Percentiles rank a stretch among this genome's conserved stretches.
Evolutionary conservation across 2,888 invertebrate species (phyloP).

Genomic region (Stenolophus ochropezus): DNA sequence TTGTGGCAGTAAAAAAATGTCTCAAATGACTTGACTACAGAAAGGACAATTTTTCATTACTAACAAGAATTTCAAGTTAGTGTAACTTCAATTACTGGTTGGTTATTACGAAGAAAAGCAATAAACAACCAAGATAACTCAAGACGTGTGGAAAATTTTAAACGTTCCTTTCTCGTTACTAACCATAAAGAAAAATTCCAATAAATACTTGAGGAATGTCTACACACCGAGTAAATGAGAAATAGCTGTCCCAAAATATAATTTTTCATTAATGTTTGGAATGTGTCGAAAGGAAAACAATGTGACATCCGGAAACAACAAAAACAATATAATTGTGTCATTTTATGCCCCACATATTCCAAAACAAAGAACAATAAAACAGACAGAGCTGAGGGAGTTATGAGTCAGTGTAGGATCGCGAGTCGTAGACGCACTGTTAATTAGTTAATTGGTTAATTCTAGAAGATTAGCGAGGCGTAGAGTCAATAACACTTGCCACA

Average conservation of each 20-base stretch:
- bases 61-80: conserved; percentile 31
- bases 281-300: neutral
- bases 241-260: conserved; percentile 1
- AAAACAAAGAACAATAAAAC: conserved; percentile 38
- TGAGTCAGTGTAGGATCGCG: conserved; percentile 25
- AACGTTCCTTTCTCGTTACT: conserved; percentile 26
- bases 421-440: conserved; percentile 27
- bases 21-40: neutral
- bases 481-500: conserved; percentile 51
- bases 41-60: conserved; percentile 8
- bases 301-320: conserved; percentile 42
- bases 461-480: conserved; percentile 46
- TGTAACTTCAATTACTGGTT: conserved; percentile 10
- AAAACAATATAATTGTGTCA: conserved; percentile 51
- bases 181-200: conserved; percentile 21
- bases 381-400: neutral
- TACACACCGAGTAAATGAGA: conserved; percentile 25
- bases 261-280: conserved; percentile 18
- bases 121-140: conserved; percentile 39
- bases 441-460: conserved; percentile 47
- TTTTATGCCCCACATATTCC: conserved; percentile 53
- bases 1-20: neutral
- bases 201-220: conserved; percentile 34
- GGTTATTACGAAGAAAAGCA: conserved; percentile 24
- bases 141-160: conserved; percentile 46